These are phyloP conservation scores for Ips typographus DNA, from an alignment of 1,140 invertebrate genomes.

Conservation along the genomic window DNA sequence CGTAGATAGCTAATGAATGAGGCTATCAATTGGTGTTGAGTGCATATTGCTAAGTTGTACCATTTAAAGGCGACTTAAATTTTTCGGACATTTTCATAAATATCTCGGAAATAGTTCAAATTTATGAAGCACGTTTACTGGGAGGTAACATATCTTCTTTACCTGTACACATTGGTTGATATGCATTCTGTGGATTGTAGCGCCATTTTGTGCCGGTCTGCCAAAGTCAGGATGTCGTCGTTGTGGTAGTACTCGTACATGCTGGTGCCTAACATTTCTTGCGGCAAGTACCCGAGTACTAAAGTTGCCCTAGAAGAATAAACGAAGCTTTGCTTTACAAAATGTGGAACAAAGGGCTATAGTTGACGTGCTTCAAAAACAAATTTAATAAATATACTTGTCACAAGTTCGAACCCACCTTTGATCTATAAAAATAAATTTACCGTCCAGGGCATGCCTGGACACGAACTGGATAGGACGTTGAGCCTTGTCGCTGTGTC, in stretches of 20 bases:
- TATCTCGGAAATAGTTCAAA: too few species aligned
- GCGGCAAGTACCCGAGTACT: slow-evolving; percentile 86
- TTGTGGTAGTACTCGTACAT: slow-evolving; percentile 92
- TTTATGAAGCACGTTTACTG: not conserved
- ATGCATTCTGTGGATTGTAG: slow-evolving; percentile 66
- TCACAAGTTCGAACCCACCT: slow-evolving; percentile 43
- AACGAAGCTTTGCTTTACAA: too few species aligned
- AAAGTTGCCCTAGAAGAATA: slow-evolving; percentile 71
- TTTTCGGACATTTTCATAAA: too few species aligned
- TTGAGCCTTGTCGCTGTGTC: slow-evolving; percentile 51
- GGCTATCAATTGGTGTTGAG: too few species aligned
- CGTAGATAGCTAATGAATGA: too few species aligned
- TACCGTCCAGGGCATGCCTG: slow-evolving; percentile 91
- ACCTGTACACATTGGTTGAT: slow-evolving; percentile 70
- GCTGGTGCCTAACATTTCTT: slow-evolving; percentile 88
- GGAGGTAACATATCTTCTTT: not conserved
- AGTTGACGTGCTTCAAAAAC: not conserved
- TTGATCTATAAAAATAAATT: slow-evolving; percentile 97
- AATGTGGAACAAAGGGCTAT: not conserved
- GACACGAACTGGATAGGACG: slow-evolving; percentile 73
- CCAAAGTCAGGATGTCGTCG: slow-evolving; percentile 78
- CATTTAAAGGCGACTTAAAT: too few species aligned
- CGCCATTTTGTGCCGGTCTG: slow-evolving; percentile 81
- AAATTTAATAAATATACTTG: too few species aligned
- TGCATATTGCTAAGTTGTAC: too few species aligned